These are phyloP conservation scores for Manduca sexta DNA, from an alignment of 1,140 invertebrate species.

Conservation along the genomic window DNA sequence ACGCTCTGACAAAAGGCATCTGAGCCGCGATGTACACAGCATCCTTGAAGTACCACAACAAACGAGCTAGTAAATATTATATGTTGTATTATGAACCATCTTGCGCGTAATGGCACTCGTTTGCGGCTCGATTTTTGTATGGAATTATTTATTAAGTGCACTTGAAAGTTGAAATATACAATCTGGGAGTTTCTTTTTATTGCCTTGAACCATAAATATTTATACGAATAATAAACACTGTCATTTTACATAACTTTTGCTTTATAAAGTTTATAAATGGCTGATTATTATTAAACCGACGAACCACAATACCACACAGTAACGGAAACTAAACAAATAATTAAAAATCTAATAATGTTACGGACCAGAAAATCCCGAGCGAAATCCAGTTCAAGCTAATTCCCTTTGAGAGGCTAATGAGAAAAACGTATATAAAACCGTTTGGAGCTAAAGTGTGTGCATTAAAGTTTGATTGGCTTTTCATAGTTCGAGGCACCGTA, in stretches of 20 bases:
- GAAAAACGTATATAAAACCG: background rate
- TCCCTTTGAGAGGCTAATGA: too few species aligned
- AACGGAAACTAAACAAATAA: too few species aligned
- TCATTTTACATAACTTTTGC: too few species aligned
- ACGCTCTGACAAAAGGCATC: slow-evolving; percentile 23
- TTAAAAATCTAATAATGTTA: background rate
- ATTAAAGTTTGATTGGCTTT: slow-evolving; percentile 53
- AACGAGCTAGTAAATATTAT: slow-evolving; percentile 15
- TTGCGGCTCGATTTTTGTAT: too few species aligned
- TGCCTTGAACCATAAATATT: too few species aligned
- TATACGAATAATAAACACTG: too few species aligned
- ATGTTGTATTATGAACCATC: slow-evolving; percentile 11
- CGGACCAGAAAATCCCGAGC: background rate
- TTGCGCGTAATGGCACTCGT: slow-evolving; percentile 2
- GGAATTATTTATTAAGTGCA: too few species aligned
- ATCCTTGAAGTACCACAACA: slow-evolving; percentile 3
- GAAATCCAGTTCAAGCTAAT: background rate
- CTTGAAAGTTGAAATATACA: too few species aligned
- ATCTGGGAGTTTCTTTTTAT: too few species aligned
- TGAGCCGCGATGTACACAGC: background rate
- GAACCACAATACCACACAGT: too few species aligned
- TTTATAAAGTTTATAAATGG: too few species aligned
- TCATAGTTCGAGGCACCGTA: slow-evolving; percentile 30
- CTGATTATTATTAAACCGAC: too few species aligned
- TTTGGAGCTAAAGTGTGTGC: slow-evolving; percentile 13